Evolutionary conservation across 2,113 vertebrate genomes (phyloP), one percentile per base, ranked within the genome.

Genomic region (Cebus imitator): DNA sequence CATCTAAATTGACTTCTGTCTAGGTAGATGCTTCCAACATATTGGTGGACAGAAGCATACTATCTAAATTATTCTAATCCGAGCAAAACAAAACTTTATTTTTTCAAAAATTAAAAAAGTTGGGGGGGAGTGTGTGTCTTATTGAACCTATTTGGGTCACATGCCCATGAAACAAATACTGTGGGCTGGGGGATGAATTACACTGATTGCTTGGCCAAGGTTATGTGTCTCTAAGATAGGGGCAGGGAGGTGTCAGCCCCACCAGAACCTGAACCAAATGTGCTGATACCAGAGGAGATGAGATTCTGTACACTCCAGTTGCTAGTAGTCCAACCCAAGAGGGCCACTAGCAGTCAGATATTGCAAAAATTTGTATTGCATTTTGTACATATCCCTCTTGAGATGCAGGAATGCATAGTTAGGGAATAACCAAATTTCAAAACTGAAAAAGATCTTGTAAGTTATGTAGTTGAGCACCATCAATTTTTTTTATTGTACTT

Each of bases 381-480:
- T 94, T 85, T 66, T 66, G 13, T 57, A 93, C 78, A 61, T 76
- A 30, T 78, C 66, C 64, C 16, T 84, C 55, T 87, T 96, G 25
- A 79, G 55, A 87, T 76, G 14, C 78, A 70, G 84, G 75, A 80
- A 92, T n/a, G 30, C 68, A 75, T 18, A 87, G 50, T 95, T 72
- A 82, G 48, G 40, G 45, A 91, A 90, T 96, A 92, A 72, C 52
- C 76, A 87, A 84, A 87, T 72, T 95, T 96, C 92, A 96, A 10
- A 92, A 72, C 35, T n/a, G 13, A 86, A 94, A 95, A 64, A 97
- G 57, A 89, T 45, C 27, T 90, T 90, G 48, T 75, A 85, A 88
- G 91, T 92, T 50, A 87, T 78, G 17, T 64, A 61, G 16, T 55
- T 86, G 32, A 86, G 89, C 50, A 84, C 8, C 27, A 84, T 90